Base-by-base conservation (phyloP, 2,888 invertebrate genomes). In the Aleiodes testaceus region DNA sequence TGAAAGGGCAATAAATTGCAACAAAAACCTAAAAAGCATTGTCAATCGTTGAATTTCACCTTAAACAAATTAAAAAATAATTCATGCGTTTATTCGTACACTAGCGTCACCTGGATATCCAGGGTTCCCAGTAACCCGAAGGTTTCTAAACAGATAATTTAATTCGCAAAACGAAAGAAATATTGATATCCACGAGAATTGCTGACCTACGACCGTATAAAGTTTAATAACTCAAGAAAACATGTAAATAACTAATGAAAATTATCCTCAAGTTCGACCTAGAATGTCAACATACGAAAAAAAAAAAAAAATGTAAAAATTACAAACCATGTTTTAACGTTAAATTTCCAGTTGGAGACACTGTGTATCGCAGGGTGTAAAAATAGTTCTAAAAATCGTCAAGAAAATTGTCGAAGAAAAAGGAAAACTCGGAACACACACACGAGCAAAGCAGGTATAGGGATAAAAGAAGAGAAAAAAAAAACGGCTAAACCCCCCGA, bases 351-450 rank as follows among this genome's bases (percentile, higher is more conserved):
- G 14, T 45, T 5, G 12, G 12, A 45, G 14, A 45, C 12, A n/a
- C 12, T 14, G 16, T 47, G 14, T 47, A 14, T 47, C 14, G 36
- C 18, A 42, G 47, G 14, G 49, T 49, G 68, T 72, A 45, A 68
- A 72, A 68, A 16, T 68, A 47, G 44, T 52, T 47, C 7, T 16
- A 12, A 47, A 16, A 16, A 16, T 47, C 16, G 16, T 16, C 14
- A 47, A 47, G 47, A 47, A 6, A 16, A 16, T 14, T 0, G 14
- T 12, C 7, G 68, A 18, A 49, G 49, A 50, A 20, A 26, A 63
- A 53, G 49, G 55, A 68, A 59, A 70, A 67, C 36, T 52, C 66
- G 73, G 61, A 53, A 22, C 42, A 49, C 45, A 36, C 20, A 30
- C 14, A n/a, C 16, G 42, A 44, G 52, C 5, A 7, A 49, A 59